A percentile compares a stretch with the other conserved stretches of the same genome.
phyloP scores from a whole-genome alignment of 2,888 invertebrate genomes.

The Melieria picta region DNA sequence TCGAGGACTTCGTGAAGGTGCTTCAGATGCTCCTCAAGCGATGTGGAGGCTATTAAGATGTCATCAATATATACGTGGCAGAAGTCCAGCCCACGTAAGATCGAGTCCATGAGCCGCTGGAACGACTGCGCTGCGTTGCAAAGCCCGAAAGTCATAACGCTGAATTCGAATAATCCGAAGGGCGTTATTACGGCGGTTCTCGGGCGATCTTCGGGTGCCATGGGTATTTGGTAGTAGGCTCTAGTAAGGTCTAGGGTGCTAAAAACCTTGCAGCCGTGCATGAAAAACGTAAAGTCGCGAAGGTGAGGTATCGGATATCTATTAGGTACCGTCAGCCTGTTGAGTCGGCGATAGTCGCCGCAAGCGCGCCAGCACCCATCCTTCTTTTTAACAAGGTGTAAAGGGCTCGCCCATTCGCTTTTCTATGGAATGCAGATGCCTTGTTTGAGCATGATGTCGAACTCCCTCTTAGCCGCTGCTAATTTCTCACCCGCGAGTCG shows the following conservation, averaged over 20 bases:
- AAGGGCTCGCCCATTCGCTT: slow-evolving; percentile 38
- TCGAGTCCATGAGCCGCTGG: too few relatives aligned
- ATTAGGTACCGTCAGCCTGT: slow-evolving; percentile 39
- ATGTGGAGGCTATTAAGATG: too few relatives aligned
- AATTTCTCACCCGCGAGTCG: slow-evolving; percentile 27
- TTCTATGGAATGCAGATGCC: slow-evolving; percentile 39
- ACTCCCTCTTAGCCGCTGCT: slow-evolving; percentile 36
- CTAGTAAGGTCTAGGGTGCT: slow-evolving; percentile 47
- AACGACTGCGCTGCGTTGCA: too few relatives aligned
- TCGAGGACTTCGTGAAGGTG: too few relatives aligned
- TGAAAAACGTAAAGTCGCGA: slow-evolving; percentile 36
- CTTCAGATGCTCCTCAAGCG: too few relatives aligned
- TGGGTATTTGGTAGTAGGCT: slow-evolving; percentile 56
- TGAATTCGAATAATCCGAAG: too few relatives aligned
- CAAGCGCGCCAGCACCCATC: slow-evolving; percentile 32
- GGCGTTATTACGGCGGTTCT: slow-evolving; percentile 55
- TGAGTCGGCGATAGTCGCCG: slow-evolving; percentile 24
- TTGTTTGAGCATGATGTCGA: slow-evolving; percentile 35
- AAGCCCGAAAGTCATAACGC: too few relatives aligned
- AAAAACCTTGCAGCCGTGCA: slow-evolving; percentile 50
- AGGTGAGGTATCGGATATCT: slow-evolving; percentile 52
- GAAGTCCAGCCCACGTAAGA: too few relatives aligned
- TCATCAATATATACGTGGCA: too few relatives aligned
- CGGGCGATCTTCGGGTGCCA: slow-evolving; percentile 46
- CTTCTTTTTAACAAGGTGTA: slow-evolving; percentile 39